A percentile compares a stretch with the other conserved stretches of the same genome.
These are phyloP conservation scores for Oceanodroma leucorhoa DNA, from an alignment of 2,797 vertebrate genomes.

Conservation along the genomic window DNA sequence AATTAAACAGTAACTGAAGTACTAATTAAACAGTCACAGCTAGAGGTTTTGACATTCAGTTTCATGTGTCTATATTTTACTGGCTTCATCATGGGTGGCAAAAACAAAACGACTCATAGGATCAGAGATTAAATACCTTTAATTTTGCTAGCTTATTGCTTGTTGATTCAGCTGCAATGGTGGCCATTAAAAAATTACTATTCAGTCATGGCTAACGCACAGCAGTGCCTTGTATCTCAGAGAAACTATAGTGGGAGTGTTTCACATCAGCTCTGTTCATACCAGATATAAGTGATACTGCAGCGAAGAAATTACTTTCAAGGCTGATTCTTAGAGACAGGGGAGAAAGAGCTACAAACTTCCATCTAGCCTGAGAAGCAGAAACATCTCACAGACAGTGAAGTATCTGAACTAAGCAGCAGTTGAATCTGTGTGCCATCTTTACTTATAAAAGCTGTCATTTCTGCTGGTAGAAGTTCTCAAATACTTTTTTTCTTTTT, in stretches of 20 bases:
- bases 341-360: neutral
- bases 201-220: neutral
- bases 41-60: neutral
- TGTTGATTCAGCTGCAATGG: conserved; percentile 40
- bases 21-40: conserved; percentile 34
- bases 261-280: neutral
- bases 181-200: neutral
- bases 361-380: neutral
- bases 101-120: neutral
- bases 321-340: neutral
- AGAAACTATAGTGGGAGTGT: neutral
- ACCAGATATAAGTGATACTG: neutral
- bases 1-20: conserved; percentile 28
- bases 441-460: neutral
- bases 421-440: neutral
- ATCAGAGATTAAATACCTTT: conserved; percentile 30
- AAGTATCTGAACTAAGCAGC: neutral
- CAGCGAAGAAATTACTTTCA: neutral
- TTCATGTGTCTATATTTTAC: neutral
- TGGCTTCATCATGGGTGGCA: neutral
- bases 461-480: neutral
- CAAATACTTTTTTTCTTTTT: neutral
- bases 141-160: conserved; percentile 15
- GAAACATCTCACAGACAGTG: neutral
- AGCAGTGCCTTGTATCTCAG: neutral